Evolutionary conservation across 2,888 invertebrate species (phyloP).

Genomic region (Oxycera nigricornis): DNA sequence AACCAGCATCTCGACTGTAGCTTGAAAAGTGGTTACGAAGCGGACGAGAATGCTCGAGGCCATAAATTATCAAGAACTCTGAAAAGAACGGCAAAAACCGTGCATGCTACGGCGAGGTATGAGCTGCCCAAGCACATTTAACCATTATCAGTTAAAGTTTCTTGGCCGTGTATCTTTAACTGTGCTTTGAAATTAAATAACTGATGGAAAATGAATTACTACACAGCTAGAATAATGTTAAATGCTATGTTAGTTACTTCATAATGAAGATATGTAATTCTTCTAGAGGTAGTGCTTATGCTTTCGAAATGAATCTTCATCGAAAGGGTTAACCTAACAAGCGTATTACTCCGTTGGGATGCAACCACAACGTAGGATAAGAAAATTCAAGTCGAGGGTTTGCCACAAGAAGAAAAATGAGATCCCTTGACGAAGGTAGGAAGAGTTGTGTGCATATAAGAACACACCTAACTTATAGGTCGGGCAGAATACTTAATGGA

Average conservation of each 20-base stretch:
- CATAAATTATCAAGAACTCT: constrained; percentile 36
- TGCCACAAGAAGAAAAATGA: constrained; percentile 21
- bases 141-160: background rate
- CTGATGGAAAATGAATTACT: too few relatives aligned
- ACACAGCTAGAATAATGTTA: too few relatives aligned
- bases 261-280: too few relatives aligned
- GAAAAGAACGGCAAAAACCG: constrained; percentile 19
- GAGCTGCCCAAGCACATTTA: background rate
- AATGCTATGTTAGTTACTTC: too few relatives aligned
- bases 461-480: background rate
- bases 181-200: too few relatives aligned
- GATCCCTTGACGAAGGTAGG: constrained; percentile 20
- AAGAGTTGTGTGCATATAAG: background rate
- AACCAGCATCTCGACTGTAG: constrained; percentile 7
- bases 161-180: background rate
- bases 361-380: constrained; percentile 19
- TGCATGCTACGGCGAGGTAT: constrained; percentile 5
- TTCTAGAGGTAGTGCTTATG: too few relatives aligned
- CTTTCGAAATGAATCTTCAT: background rate
- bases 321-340: constrained; percentile 8
- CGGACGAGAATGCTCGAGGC: constrained; percentile 20
- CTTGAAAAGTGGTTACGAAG: constrained; percentile 34
- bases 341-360: background rate
- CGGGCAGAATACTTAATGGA: constrained; percentile 26
- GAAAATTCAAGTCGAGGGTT: constrained; percentile 8